Percentiles rank a stretch among this genome's conserved stretches.
phyloP scores from a whole-genome alignment of 2,797 vertebrate genomes.

The Chrysolophus pictus region DNA sequence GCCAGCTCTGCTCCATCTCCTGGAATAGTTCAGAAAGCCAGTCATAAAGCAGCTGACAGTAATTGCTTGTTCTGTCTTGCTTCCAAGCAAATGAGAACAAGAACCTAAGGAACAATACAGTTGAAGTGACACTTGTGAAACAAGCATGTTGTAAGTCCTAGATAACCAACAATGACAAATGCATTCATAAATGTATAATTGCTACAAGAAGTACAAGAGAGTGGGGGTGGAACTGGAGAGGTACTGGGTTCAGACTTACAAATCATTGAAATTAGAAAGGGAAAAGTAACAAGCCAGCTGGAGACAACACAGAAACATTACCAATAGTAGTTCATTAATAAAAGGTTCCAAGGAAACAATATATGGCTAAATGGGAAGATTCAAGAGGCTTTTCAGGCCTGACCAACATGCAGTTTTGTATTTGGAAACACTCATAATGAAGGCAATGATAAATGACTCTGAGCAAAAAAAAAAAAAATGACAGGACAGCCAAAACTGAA shows the following conservation, averaged over 20 bases:
- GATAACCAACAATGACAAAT: constrained; percentile 36
- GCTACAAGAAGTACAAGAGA: not conserved
- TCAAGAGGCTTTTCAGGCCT: not conserved
- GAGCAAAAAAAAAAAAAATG: not conserved
- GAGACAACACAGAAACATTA: not conserved
- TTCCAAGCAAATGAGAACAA: constrained; percentile 10
- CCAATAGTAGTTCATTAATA: not conserved
- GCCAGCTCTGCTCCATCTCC: not conserved
- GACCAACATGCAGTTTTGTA: not conserved
- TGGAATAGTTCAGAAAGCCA: not conserved
- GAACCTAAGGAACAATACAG: constrained; percentile 41
- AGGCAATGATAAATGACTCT: not conserved
- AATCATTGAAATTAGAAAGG: not conserved
- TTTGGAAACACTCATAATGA: not conserved
- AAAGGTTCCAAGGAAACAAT: not conserved
- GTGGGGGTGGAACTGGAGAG: not conserved
- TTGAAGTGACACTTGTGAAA: constrained; percentile 37
- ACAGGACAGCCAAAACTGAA: not conserved
- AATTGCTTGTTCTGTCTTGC: constrained; percentile 23
- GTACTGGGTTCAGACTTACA: not conserved
- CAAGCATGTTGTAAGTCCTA: constrained; percentile 1
- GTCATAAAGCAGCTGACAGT: constrained; percentile 27
- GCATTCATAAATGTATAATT: constrained; percentile 25
- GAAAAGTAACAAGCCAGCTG: constrained; percentile 12
- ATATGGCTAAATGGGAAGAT: not conserved